A percentile compares a stretch with the other conserved stretches of the same genome.
Conservation (phyloP, 2,888 invertebrate genomes). For the Leptinotarsa juncta region DNA sequence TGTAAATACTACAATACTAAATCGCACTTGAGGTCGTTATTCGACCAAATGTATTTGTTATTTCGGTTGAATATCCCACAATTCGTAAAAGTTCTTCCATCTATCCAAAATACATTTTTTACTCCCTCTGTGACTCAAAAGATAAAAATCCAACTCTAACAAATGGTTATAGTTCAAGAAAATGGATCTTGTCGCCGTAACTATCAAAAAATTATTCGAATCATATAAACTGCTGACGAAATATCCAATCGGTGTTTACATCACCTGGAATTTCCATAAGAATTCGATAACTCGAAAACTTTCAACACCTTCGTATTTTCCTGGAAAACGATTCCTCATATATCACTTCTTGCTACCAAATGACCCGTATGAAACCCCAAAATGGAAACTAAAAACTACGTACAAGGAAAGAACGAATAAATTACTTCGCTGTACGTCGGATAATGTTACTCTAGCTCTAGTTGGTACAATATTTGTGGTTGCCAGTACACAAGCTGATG, state of each 20-base stretch:
- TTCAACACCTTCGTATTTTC: not conserved
- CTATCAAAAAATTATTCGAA: not conserved
- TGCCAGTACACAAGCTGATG: slow-evolving; percentile 35
- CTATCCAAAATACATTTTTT: no score
- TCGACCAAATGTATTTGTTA: no score
- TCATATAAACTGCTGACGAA: not conserved
- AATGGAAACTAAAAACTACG: slow-evolving; percentile 38
- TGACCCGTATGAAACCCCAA: slow-evolving; percentile 36
- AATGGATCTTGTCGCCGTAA: no score
- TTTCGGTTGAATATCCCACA: no score
- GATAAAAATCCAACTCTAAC: no score
- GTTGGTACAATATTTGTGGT: slow-evolving; percentile 43
- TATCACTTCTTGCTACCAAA: slow-evolving; percentile 36
- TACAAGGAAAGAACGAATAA: slow-evolving; percentile 34
- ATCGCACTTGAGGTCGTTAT: no score
- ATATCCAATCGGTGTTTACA: not conserved
- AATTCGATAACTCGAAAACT: not conserved
- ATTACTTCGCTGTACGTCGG: slow-evolving; percentile 34
- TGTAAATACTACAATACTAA: no score
- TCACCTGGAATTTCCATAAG: not conserved
- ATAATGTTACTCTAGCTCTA: slow-evolving; percentile 26
- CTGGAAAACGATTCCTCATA: slow-evolving; percentile 22
- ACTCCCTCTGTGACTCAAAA: no score
- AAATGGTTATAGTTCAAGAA: no score
- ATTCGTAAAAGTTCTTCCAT: no score